Conservation (phyloP, 2,113 vertebrate species). For the Stictonetta naevosa region DNA sequence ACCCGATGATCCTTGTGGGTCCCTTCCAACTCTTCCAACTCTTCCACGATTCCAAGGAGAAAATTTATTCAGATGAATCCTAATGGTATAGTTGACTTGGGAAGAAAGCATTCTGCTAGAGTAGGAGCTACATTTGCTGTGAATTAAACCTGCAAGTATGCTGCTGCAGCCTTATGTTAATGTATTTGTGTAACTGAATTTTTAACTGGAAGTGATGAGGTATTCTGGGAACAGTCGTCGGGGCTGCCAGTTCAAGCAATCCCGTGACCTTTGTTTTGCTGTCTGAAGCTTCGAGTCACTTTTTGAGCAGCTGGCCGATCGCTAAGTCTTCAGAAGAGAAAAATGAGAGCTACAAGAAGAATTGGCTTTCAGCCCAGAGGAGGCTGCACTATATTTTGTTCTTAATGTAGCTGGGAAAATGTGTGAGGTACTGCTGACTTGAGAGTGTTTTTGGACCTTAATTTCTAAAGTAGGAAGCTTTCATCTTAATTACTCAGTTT, state of each 20-base stretch:
- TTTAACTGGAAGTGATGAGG: not conserved
- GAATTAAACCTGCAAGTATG: constrained; percentile 37
- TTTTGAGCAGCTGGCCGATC: not conserved
- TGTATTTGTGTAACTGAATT: not conserved
- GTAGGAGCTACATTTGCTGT: constrained; percentile 63
- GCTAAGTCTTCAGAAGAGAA: constrained; percentile 1
- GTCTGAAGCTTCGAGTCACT: not conserved
- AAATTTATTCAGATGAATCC: not conserved
- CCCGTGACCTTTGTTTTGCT: not conserved
- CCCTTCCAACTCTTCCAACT: no score
- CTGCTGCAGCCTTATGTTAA: not conserved
- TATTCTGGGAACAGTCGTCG: not conserved
- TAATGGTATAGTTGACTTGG: not conserved
- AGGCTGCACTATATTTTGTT: not conserved
- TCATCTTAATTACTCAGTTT: not conserved
- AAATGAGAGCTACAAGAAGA: not conserved
- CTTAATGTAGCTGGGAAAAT: not conserved
- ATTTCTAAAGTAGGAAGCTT: not conserved
- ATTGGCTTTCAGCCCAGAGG: not conserved
- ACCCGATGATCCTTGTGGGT: no score
- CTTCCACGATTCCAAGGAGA: not conserved
- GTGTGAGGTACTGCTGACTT: not conserved
- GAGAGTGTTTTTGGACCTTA: not conserved
- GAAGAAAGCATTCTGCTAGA: constrained; percentile 57
- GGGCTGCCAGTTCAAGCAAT: not conserved